Percentiles rank a stretch among this genome's conserved stretches.
These are phyloP conservation scores for Neodon shergylaensis DNA, from an alignment of 2,113 vertebrate genomes.

Conservation along the genomic window DNA sequence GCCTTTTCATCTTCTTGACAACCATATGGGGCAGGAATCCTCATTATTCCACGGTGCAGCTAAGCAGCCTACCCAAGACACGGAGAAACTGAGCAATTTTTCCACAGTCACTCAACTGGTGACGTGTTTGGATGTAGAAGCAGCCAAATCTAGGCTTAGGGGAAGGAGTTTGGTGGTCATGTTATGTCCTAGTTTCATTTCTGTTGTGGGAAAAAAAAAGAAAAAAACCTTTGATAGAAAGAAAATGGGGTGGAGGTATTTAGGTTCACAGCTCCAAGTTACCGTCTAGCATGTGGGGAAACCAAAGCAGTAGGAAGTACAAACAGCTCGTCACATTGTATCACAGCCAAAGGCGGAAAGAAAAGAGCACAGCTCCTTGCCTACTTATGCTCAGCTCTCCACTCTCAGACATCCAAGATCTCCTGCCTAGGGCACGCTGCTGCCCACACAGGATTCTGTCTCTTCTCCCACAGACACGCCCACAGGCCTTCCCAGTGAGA, in stretches of 20 bases:
- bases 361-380: not conserved
- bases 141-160: not conserved
- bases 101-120: not conserved
- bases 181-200: not conserved
- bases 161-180: not conserved
- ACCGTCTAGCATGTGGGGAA: not conserved
- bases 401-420: not conserved
- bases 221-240: not conserved
- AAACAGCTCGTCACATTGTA: not conserved
- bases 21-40: not conserved
- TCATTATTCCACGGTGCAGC: not conserved
- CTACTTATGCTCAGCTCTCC: not conserved
- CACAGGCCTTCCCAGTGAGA: not conserved
- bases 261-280: not conserved
- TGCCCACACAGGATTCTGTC: not conserved
- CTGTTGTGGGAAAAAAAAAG: not conserved
- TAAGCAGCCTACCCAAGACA: not conserved
- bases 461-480: no score
- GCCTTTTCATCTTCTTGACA: not conserved
- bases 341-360: not conserved
- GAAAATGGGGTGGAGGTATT: not conserved
- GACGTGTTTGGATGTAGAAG: not conserved
- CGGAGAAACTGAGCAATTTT: not conserved
- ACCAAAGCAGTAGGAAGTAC: not conserved
- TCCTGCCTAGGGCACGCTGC: not conserved